These are phyloP conservation scores for Bostrychus sinensis DNA, from an alignment of 2,113 vertebrate species.

Conservation along the genomic window DNA sequence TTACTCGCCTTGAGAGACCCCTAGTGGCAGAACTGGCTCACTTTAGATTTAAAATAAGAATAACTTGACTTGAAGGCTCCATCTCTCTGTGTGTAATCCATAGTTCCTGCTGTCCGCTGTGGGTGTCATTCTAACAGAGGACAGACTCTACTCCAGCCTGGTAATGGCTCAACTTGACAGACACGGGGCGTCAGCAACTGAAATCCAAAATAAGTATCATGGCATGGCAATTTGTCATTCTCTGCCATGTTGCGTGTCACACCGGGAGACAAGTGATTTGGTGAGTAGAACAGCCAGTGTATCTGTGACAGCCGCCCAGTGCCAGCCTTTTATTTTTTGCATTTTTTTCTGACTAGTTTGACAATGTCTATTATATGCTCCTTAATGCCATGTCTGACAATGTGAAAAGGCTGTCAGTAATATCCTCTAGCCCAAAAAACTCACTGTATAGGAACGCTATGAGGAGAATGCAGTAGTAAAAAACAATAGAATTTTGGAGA, in stretches of 20 bases:
- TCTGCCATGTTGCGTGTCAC: slow-evolving; percentile 4
- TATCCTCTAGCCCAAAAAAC: slow-evolving; percentile 6
- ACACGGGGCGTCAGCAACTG: slow-evolving; percentile 1
- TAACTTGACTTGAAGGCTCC: neutral
- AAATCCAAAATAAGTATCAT: slow-evolving; percentile 10
- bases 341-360: slow-evolving; percentile 5
- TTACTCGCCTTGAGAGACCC: too few relatives aligned
- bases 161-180: slow-evolving; percentile 11
- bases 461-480: neutral
- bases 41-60: slow-evolving; percentile 3
- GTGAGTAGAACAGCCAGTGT: slow-evolving; percentile 1
- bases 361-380: slow-evolving; percentile 15
- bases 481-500: neutral
- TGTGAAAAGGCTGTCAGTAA: slow-evolving; percentile 12
- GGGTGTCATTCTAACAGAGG: neutral
- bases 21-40: neutral
- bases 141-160: neutral
- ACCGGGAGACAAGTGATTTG: slow-evolving; percentile 5
- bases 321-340: neutral
- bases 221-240: slow-evolving; percentile 14
- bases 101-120: neutral
- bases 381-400: slow-evolving; percentile 10
- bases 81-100: neutral
- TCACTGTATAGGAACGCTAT: neutral
- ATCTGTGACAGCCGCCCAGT: neutral